Percentiles rank a stretch among this genome's conserved stretches.
phyloP scores from a whole-genome alignment of 2,888 invertebrate species.

The Lepas anatifera region DNA sequence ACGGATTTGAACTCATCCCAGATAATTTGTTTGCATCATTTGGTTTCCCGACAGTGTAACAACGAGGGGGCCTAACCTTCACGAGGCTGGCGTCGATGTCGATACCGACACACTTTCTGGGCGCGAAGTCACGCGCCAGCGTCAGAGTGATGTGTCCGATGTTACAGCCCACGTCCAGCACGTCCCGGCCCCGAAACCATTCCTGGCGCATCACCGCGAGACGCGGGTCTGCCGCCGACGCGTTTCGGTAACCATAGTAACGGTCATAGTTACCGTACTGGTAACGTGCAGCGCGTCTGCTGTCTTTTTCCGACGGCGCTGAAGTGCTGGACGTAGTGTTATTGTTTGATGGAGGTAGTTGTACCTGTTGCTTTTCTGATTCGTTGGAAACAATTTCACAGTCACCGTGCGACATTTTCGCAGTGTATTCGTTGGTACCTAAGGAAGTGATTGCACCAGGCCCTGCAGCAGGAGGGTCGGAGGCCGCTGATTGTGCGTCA shows the following conservation, averaged over 20 bases:
- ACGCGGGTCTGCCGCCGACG: conserved; percentile 64
- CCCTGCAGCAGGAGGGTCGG: too few species aligned
- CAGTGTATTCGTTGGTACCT: too few species aligned
- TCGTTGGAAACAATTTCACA: too few species aligned
- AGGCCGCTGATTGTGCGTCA: too few species aligned
- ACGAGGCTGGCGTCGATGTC: conserved; percentile 88
- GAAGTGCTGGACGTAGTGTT: too few species aligned
- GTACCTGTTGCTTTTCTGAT: too few species aligned
- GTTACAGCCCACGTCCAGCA: conserved; percentile 96
- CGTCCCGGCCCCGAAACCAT: conserved; percentile 76
- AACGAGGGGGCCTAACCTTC: conserved; percentile 29
- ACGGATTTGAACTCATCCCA: neutral
- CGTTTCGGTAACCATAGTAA: conserved; percentile 90
- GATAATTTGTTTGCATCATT: neutral
- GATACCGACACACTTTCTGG: conserved; percentile 76
- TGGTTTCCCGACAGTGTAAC: neutral
- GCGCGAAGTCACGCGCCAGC: conserved; percentile 72
- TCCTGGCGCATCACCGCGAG: conserved; percentile 68
- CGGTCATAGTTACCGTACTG: conserved; percentile 94
- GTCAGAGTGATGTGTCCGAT: conserved; percentile 88
- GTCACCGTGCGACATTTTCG: too few species aligned
- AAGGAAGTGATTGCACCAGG: too few species aligned
- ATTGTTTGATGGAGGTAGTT: too few species aligned
- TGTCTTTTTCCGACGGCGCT: too few species aligned
- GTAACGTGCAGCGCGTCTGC: conserved; percentile 41